These are phyloP conservation scores for Anableps anableps DNA, from an alignment of 2,797 vertebrate species.

Conservation along the genomic window DNA sequence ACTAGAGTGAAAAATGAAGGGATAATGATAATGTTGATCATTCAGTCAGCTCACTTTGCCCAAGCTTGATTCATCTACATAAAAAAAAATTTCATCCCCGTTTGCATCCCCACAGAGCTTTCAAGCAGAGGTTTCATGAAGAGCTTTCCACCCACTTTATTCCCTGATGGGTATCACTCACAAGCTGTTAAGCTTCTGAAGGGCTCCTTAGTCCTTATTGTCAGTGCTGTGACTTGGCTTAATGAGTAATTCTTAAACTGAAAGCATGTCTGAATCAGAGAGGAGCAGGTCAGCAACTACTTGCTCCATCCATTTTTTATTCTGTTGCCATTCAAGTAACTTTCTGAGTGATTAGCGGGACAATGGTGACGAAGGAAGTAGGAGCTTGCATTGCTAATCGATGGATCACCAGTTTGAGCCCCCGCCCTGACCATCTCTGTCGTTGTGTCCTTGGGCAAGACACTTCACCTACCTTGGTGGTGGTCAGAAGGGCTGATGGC, in stretches of 20 bases:
- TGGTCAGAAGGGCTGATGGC: too few relatives aligned
- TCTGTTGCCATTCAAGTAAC: conserved; percentile 9
- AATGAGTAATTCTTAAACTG: conserved; percentile 43
- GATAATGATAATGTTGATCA: conserved; percentile 64
- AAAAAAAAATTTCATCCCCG: conserved; percentile 48
- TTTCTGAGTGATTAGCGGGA: too few relatives aligned
- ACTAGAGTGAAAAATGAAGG: conserved; percentile 63
- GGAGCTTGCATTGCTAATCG: too few relatives aligned
- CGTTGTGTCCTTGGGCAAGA: too few relatives aligned
- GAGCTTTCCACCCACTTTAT: conserved; percentile 64
- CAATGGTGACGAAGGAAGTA: too few relatives aligned
- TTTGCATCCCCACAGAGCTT: conserved; percentile 64
- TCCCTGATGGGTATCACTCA: conserved; percentile 68
- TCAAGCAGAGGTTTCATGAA: conserved; percentile 42
- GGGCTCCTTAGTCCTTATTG: conserved; percentile 57
- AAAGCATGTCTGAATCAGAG: conserved; percentile 36
- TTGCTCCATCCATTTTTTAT: conserved; percentile 1
- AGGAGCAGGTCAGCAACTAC: conserved; percentile 18
- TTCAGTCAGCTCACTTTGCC: conserved; percentile 47
- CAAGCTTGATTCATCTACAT: conserved; percentile 59
- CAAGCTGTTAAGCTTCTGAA: conserved; percentile 66
- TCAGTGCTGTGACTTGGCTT: conserved; percentile 45
- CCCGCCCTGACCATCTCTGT: too few relatives aligned
- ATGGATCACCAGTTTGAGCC: too few relatives aligned
- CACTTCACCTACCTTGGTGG: too few relatives aligned